Base-by-base conservation (phyloP, 1,140 invertebrate species). In the Heliothis virescens region DNA sequence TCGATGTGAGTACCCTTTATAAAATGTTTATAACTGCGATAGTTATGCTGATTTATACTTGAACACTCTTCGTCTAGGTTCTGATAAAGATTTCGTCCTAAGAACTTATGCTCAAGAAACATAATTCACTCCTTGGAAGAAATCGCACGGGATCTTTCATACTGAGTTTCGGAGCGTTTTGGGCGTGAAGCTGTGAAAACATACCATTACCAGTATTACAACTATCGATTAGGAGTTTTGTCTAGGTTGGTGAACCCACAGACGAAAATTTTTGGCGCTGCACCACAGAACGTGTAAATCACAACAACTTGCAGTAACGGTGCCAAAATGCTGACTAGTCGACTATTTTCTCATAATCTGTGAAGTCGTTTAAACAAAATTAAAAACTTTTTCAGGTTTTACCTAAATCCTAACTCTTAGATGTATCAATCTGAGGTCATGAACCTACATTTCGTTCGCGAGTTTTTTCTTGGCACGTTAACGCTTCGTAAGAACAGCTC, bases 381-480 rank as follows among this genome's bases (percentile, higher is more conserved):
- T 16, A n/a, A 29, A 15, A 65, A 65, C 11, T 12, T n/a, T 16
- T 63, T 29, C 3, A 63, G 41, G 34, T 65, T 34, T n/a, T 18
- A 10, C 16, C 34, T 65, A n/a, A n/a, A 65, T 48, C n/a, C n/a
- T 48, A 18, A 3, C 13, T 65, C 47, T 7, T 18, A 65, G 41
- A 9, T 41, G 41, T 65, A 10, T 65, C 18, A 16, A 18, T 21
- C 10, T 48, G 16, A 67, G 63, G 63, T 67, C 63, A 67, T 67
- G 63, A 67, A 67, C 63, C 63, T 48, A 48, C 4, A 48, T 67
- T 67, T 67, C 63, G 13, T 48, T 48, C 16, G 63, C 16, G 16
- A 16, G 57, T 29, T 29, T 60, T 60, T 41, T 67, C 9, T 67
- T 67, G 63, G 63, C 63, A 67, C 63, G 41, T 47, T 67, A 48